A percentile compares a stretch with the other conserved stretches of the same genome.
Evolutionary conservation across 2,888 invertebrate genomes (phyloP).

Genomic region (Pediacus dermestoides): DNA sequence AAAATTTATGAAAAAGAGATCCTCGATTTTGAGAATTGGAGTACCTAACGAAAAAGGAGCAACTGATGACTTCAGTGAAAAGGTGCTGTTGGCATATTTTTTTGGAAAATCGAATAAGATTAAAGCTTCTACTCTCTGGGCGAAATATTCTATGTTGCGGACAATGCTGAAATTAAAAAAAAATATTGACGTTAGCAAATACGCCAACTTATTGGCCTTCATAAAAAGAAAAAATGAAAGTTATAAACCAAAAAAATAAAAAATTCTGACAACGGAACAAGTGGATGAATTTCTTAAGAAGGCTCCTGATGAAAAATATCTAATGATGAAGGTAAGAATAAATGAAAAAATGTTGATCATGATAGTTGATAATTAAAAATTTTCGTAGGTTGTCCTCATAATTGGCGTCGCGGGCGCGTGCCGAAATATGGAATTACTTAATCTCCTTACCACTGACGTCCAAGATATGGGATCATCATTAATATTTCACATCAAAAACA

Average conservation of each 20-base stretch:
- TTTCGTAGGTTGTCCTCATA: no score
- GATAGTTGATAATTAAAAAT: no score
- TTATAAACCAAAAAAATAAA: conserved; percentile 16
- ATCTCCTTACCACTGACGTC: no score
- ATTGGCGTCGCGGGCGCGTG: no score
- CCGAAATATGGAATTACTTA: no score
- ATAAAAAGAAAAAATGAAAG: conserved; percentile 13
- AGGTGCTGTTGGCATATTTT: conserved; percentile 1
- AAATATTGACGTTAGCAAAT: conserved; percentile 12
- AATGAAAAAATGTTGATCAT: no score
- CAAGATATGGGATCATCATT: no score
- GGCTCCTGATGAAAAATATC: conserved; percentile 11
- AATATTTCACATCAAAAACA: no score
- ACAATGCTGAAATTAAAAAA: conserved; percentile 13
- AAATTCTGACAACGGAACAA: conserved; percentile 10
- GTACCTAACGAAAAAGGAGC: no score
- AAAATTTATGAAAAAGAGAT: no score
- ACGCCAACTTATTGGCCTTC: conserved; percentile 10
- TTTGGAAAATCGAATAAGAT: not conserved
- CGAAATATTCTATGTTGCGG: conserved; percentile 15
- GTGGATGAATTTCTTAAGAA: conserved; percentile 12
- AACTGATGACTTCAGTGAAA: no score
- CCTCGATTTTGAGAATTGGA: no score
- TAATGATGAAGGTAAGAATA: conserved; percentile 12
- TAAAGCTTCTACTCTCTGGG: conserved; percentile 12